phyloP scores from a whole-genome alignment of 2,888 invertebrate genomes.

The Halocaridina rubra region DNA sequence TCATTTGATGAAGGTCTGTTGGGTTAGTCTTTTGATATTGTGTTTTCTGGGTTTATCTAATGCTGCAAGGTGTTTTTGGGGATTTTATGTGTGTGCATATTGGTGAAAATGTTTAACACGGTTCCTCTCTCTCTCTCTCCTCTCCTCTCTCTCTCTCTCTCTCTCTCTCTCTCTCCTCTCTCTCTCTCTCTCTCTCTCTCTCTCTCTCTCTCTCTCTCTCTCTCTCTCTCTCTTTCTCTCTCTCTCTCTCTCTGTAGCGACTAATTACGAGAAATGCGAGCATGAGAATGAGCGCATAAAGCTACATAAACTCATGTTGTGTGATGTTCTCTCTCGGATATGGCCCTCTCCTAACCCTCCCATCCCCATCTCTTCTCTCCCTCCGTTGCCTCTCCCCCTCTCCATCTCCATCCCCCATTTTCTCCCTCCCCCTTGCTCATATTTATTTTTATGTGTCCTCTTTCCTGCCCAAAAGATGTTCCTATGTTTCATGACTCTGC shows the following conservation, averaged over 20 bases:
- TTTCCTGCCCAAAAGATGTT: background rate
- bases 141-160: background rate
- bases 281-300: conserved; percentile 22
- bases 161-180: background rate
- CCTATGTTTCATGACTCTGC: background rate
- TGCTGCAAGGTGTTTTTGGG: no score
- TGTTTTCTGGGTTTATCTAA: background rate
- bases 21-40: background rate
- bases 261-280: conserved; percentile 49
- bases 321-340: conserved; percentile 41
- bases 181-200: background rate
- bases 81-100: no score
- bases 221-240: background rate
- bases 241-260: conserved; percentile 25
- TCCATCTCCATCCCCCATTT: background rate
- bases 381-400: background rate
- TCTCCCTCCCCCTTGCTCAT: background rate
- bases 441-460: background rate
- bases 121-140: background rate
- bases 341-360: no score
- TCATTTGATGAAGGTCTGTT: background rate
- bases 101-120: background rate
- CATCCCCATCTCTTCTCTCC: no score
- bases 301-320: conserved; percentile 50
- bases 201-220: background rate